Evolutionary conservation across 2,888 invertebrate species (phyloP).

Genomic region (Camponotus fellah): DNA sequence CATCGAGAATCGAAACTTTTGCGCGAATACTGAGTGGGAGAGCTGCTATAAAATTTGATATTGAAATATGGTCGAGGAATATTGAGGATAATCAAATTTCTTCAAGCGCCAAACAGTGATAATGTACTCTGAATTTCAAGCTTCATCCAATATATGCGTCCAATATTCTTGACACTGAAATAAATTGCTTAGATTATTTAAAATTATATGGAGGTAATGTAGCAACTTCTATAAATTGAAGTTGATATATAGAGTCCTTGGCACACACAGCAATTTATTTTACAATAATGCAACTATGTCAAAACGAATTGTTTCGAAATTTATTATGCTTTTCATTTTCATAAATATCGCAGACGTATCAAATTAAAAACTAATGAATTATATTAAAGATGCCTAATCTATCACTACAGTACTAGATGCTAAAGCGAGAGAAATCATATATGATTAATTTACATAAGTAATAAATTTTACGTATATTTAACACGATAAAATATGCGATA

Average conservation of each 20-base stretch:
- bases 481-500: not conserved
- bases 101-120: constrained; percentile 45
- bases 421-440: not conserved
- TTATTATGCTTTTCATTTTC: constrained; percentile 2
- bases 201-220: not conserved
- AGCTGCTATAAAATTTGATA: constrained; percentile 53
- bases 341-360: not conserved
- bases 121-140: constrained; percentile 42
- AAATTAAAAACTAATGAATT: constrained; percentile 22
- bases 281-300: not conserved
- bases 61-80: constrained; percentile 52
- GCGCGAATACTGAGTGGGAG: constrained; percentile 33
- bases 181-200: constrained; percentile 16
- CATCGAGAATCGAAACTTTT: constrained; percentile 42
- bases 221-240: not conserved
- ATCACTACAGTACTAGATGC: not conserved
- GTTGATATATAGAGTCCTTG: not conserved
- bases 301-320: constrained; percentile 8
- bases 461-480: not conserved
- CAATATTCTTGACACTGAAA: not conserved
- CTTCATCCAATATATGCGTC: not conserved
- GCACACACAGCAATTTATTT: not conserved
- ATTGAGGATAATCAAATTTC: constrained; percentile 54
- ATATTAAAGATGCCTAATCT: constrained; percentile 25
- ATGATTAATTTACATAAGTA: constrained; percentile 13